Evolutionary conservation across 2,888 invertebrate species (phyloP), one percentile per base, ranked within the genome.

Genomic region (Chymomyza amoena): DNA sequence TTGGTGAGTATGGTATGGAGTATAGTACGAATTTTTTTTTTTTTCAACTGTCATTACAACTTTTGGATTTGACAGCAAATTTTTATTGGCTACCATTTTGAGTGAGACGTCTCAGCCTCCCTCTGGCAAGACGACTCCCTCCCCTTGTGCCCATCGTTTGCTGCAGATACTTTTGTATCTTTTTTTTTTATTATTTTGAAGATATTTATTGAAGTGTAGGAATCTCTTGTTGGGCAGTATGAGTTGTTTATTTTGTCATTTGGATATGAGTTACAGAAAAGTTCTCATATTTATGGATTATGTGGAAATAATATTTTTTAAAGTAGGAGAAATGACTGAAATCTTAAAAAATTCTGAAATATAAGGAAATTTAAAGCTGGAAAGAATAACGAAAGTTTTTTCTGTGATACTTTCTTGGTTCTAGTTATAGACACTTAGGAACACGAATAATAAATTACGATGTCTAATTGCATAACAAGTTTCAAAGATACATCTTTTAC

Each of bases 171-270:
- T 64, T 57, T 68, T 72, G 79, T 63, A 68, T 61, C 72, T 61
- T 80, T 73, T 81, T 78, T 84, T 79, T 81, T 81, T 86, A 84
- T 86, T 86, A 81, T 84, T 80, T 77, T 84, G 76, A 74, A 76
- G 79, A 74, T 79, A 82, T 68, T 72, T 73, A 70, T 80, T 75
- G 69, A 77, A 81, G 76, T 77, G 65, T 68, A 6, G 13, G 13
- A 36, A 13, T 61, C 6, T n/a, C 9, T 45, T 54, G 15, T 15
- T 61, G n/a, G n/a, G 59, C 59, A 28, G 54, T 54, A 54, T 45
- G 54, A 67, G 64, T 73, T 77, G 64, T 80, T 73, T 71, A 61
- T 51, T 71, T 70, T 50, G 52, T 6, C 63, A 32, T 73, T 70
- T 73, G 57, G 39, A 45, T 45, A 45, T 45, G 39, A 45, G 39